Evolutionary conservation across 2,797 vertebrate genomes (phyloP), one percentile per base, ranked within the genome.

Genomic region (Xiphorhynchus erythropygius): DNA sequence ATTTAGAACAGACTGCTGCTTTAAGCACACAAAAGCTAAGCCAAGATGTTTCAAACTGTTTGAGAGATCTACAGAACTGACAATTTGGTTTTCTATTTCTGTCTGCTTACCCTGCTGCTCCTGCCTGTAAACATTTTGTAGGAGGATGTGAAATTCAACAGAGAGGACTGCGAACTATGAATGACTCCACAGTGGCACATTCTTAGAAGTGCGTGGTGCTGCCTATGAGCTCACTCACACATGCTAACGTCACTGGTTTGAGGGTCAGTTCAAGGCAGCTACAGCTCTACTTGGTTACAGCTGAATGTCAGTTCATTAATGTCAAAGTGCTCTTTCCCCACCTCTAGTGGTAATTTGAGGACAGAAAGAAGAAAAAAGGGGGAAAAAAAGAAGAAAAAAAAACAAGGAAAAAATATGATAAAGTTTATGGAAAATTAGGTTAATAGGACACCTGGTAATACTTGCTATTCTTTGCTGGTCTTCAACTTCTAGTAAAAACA

Each of bases 1-100:
- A 47, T 75, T 94, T 44, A 64, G 74, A 93, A 79, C 41, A 92
- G 84, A 47, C n/a, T 80, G 41, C 64, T 87, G 78, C 84, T 90
- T 92, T 55, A 93, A 90, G 78, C 46, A 84, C 12, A 78, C n/a
- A 74, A 94, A 91, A 94, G 56, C 77, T 70, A 82, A 96, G 88
- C 80, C 86, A 90, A 91, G 37, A 76, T 3, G 18, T 68, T 78
- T 94, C 73, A 55, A 77, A 93, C 35, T 10, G 25, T 41, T 93
- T 56, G 70, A 80, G 70, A 80, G 47, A 90, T 71, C 83, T 87
- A 75, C 65, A 73, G 81, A 94, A 89, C 70, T 77, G 89, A 92
- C 92, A 93, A 92, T 92, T 75, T 78, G 87, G 52, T 80, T 97
- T 94, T 96, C 94, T 97, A 96, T 94, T 97, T 95, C 91, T 96